phyloP scores from a whole-genome alignment of 2,888 invertebrate genomes.

The Rhogogaster chlorosoma region DNA sequence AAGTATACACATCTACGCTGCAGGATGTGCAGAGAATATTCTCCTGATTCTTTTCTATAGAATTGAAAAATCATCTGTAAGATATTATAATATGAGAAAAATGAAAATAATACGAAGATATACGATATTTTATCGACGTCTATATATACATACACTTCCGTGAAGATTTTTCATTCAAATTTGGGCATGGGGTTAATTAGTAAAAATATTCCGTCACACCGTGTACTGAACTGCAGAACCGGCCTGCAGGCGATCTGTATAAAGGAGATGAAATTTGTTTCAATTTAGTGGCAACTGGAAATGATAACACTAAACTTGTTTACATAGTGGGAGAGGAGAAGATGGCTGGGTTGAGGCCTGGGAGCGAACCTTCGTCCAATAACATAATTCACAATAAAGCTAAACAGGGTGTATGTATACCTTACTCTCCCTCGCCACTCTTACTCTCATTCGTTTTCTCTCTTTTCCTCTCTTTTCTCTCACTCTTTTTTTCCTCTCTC shows the following conservation, averaged over 20 bases:
- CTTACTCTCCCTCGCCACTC: conserved; percentile 11
- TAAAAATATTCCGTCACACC: neutral
- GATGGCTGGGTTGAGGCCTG: neutral
- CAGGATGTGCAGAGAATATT: neutral
- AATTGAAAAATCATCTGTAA: neutral
- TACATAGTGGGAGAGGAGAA: conserved; percentile 8
- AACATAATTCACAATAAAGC: conserved; percentile 69
- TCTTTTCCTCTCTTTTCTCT: neutral
- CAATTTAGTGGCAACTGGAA: neutral
- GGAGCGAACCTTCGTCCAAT: conserved; percentile 60
- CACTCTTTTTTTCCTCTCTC: neutral
- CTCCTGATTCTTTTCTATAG: neutral
- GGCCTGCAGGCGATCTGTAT: neutral
- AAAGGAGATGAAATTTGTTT: conserved; percentile 2
- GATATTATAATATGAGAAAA: too few relatives aligned
- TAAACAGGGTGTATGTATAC: conserved; percentile 2
- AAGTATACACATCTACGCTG: neutral
- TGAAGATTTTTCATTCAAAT: too few relatives aligned
- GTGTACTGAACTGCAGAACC: neutral
- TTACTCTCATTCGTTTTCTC: conserved; percentile 12
- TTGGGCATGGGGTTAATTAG: too few relatives aligned
- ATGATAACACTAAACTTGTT: conserved; percentile 33
- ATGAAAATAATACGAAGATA: too few relatives aligned
- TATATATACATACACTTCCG: too few relatives aligned
- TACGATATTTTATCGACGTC: too few relatives aligned